A percentile compares a stretch with the other conserved stretches of the same genome.
Conservation (phyloP, 2,113 vertebrate genomes). For the Sebastes schlegelii region DNA sequence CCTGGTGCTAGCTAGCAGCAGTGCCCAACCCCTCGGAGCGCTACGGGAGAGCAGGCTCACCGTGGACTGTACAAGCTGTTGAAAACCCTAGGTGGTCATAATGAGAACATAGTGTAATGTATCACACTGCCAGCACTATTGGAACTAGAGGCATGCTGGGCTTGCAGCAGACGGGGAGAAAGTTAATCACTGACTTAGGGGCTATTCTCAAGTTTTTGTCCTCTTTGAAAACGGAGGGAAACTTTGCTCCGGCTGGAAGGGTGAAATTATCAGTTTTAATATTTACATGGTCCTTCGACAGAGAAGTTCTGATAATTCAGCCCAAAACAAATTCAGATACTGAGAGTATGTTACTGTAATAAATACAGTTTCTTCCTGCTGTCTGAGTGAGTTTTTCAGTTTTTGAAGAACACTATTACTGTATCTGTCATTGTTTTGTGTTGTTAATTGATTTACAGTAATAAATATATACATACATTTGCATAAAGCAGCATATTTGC, state of each 20-base stretch:
- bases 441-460: too few relatives aligned
- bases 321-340: not conserved
- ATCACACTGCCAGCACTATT: constrained; percentile 65
- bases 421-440: too few relatives aligned
- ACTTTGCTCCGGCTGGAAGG: constrained; percentile 13
- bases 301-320: not conserved
- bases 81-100: constrained; percentile 68
- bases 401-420: not conserved
- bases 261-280: not conserved
- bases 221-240: constrained; percentile 43
- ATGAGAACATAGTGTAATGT: constrained; percentile 66
- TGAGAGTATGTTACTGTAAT: not conserved
- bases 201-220: constrained; percentile 56
- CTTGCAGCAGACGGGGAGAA: constrained; percentile 55
- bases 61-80: constrained; percentile 72
- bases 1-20: constrained; percentile 67
- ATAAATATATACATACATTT: too few relatives aligned
- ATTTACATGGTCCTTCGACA: not conserved
- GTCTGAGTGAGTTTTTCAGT: not conserved
- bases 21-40: constrained; percentile 56
- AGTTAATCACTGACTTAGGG: constrained; percentile 72
- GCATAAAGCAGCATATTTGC: too few relatives aligned
- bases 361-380: not conserved
- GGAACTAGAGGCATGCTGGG: constrained; percentile 64
- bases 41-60: constrained; percentile 63